Base-by-base conservation (phyloP, 2,113 vertebrate genomes). In the Seriola rivoliana region DNA sequence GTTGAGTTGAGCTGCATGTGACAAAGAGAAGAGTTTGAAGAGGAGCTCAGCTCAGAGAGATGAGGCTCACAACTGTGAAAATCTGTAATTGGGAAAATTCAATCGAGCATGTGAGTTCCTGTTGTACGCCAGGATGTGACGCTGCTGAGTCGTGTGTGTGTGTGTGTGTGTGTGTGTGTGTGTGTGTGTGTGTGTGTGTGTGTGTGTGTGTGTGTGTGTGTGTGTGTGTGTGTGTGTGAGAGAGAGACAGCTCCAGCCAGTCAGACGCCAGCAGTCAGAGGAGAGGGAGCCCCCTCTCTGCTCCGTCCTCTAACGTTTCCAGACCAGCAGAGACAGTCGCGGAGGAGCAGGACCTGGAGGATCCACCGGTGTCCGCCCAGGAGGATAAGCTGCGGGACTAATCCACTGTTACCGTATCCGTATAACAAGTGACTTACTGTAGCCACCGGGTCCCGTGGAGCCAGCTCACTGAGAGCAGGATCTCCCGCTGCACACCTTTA, bases 211-310 rank as follows among this genome's bases (percentile, higher is more conserved):
- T 14, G 42, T 17, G 42, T 63, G 71, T 71, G 50, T 57, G 34
- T 52, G 32, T 3, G 52, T 19, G 54, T 14, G 42, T 23, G 42
- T 63, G 71, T 57, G 50, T 40, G 52, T 40, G 32, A 10, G 68
- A 17, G 54, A 4, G 16, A 34, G 46, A 38, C 25, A 62, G 70
- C 46, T 72, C 48, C 71, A 82, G 81, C 81, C 86, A 87, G 78
- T 58, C 78, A 55, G 89, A 87, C 89, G 86, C 89, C 89, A 88
- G 71, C 84, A 46, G 63, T 86, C 55, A 82, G 82, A 90, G 75
- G 71, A 89, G 65, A 83, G 60, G 75, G 76, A 85, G 74, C 85
- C 75, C 36, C 32, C 48, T 44, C 48, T 44, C 52, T n/a, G 60
- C 58, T 57, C 64, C 63, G 55, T 67, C 25, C 55, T 80, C 21